Evolutionary conservation across 37 sponge, comb jelly and placozoan species (phyloP).

Genomic region (Beroe ovata): DNA sequence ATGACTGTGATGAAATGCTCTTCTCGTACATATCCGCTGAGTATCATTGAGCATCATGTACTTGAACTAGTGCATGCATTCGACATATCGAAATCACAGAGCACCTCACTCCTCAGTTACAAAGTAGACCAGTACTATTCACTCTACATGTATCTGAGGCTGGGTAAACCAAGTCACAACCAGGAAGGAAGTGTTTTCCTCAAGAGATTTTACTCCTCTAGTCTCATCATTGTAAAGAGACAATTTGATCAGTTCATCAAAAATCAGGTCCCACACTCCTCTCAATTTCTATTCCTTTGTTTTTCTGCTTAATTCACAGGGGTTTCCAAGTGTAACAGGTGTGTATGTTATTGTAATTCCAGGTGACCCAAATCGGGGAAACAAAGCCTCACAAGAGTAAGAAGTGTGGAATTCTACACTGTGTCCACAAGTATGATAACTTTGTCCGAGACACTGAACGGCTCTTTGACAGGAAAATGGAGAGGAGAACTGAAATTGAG

Average conservation of each 20-base stretch:
- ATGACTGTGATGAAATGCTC: no score
- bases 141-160: slow-evolving; percentile 56
- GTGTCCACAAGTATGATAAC: slow-evolving; percentile 52
- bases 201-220: slow-evolving; percentile 3
- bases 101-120: slow-evolving; percentile 25
- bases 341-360: background rate
- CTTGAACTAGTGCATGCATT: no score
- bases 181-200: slow-evolving; percentile 16
- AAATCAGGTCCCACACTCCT: background rate
- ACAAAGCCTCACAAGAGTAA: slow-evolving; percentile 49
- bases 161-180: slow-evolving; percentile 36
- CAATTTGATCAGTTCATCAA: slow-evolving; percentile 57
- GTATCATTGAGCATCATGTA: no score
- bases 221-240: slow-evolving; percentile 1
- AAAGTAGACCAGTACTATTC: slow-evolving; percentile 50
- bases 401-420: slow-evolving; percentile 46
- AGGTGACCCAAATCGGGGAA: slow-evolving; percentile 58
- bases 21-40: no score
- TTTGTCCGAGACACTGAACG: slow-evolving; percentile 48
- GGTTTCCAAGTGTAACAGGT: background rate
- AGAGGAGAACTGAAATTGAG: slow-evolving; percentile 39
- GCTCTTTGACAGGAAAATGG: slow-evolving; percentile 24
- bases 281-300: background rate
- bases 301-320: background rate
- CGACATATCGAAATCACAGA: no score